These are phyloP conservation scores for Conus betulinus DNA, from an alignment of 1,140 invertebrate species.

Conservation along the genomic window DNA sequence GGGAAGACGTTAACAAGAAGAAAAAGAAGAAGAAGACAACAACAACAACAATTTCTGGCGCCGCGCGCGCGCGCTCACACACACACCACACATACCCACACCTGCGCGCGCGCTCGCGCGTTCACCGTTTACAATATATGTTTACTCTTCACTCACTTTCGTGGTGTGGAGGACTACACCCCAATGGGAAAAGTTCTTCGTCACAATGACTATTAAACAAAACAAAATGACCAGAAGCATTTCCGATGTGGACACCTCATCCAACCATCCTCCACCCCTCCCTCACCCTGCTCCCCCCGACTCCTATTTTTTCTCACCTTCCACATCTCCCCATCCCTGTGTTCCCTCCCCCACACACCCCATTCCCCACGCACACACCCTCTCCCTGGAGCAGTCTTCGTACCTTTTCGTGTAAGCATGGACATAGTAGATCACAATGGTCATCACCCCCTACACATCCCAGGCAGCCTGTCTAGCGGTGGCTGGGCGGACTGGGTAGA, in stretches of 20 bases:
- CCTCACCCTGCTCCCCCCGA: too few species aligned
- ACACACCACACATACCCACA: too few species aligned
- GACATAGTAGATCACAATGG: too few species aligned
- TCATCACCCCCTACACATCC: background rate
- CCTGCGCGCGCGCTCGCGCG: too few species aligned
- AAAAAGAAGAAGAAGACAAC: too few species aligned
- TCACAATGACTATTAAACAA: background rate
- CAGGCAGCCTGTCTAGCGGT: background rate
- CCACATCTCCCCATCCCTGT: too few species aligned
- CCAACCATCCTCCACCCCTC: background rate
- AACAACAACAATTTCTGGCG: too few species aligned
- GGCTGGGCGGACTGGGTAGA: background rate
- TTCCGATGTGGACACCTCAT: background rate
- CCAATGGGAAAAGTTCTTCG: background rate
- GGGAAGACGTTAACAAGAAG: too few species aligned
- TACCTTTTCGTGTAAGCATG: constrained; percentile 2
- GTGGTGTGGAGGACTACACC: background rate
- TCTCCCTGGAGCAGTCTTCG: background rate
- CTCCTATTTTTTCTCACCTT: background rate
- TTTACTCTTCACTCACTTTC: too few species aligned
- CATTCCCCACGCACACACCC: background rate
- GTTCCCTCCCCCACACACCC: too few species aligned
- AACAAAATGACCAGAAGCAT: background rate
- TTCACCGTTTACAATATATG: too few species aligned
- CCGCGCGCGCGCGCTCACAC: too few species aligned